These are phyloP conservation scores for Conomelus anceps DNA, from an alignment of 2,888 invertebrate species.

Conservation along the genomic window DNA sequence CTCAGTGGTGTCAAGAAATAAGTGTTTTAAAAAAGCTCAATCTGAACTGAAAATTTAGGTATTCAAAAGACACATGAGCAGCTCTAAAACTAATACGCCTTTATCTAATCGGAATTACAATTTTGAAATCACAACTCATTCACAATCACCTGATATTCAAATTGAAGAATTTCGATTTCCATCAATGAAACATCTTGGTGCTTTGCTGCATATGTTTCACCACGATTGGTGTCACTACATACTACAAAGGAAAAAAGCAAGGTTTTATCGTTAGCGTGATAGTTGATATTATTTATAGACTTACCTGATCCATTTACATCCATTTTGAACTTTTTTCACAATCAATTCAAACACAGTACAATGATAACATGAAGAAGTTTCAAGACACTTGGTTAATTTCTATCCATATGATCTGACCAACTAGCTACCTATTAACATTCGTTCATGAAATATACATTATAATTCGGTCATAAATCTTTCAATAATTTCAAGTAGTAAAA, in stretches of 20 bases:
- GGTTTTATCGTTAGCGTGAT: too few species aligned
- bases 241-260: neutral
- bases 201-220: neutral
- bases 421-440: neutral
- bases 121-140: too few species aligned
- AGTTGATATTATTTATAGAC: neutral
- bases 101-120: too few species aligned
- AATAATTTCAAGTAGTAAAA: neutral
- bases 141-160: too few species aligned
- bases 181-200: neutral
- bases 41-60: too few species aligned
- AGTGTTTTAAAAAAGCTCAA: too few species aligned
- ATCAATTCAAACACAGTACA: neutral
- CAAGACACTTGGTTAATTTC: neutral
- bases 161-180: too few species aligned
- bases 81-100: too few species aligned
- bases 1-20: too few species aligned
- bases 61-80: too few species aligned
- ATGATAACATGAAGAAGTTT: neutral
- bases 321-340: neutral
- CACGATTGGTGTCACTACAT: neutral
- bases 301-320: neutral
- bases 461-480: neutral
- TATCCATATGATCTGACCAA: neutral
- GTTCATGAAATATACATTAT: neutral